phyloP scores from a whole-genome alignment of 1,140 invertebrate species.

The Drosophila obscura region DNA sequence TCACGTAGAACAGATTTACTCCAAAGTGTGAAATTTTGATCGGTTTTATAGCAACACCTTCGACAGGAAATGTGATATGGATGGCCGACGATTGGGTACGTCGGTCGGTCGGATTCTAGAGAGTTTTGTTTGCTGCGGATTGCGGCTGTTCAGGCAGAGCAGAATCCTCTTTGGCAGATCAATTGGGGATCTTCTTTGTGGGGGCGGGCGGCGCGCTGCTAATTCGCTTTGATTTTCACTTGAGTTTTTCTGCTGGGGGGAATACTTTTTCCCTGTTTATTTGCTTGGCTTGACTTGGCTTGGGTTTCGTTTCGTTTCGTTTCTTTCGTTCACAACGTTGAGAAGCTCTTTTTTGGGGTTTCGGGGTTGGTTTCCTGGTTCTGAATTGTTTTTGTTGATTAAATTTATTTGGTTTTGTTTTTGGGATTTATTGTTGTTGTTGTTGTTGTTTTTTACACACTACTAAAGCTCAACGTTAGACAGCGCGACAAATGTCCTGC shows the following conservation, averaged over 20 bases:
- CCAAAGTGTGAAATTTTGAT: constrained; percentile 84
- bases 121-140: not conserved
- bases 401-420: constrained; percentile 27
- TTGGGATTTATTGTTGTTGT: not conserved
- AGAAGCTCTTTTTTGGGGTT: constrained; percentile 79
- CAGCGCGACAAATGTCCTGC: constrained; percentile 64
- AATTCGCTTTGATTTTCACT: not conserved
- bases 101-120: constrained; percentile 31
- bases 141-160: constrained; percentile 4
- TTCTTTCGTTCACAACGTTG: constrained; percentile 66
- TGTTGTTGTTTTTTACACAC: constrained; percentile 51
- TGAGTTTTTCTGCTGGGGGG: not conserved
- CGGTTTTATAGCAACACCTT: constrained; percentile 81
- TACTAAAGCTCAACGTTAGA: constrained; percentile 77
- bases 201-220: no score
- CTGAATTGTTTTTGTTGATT: constrained; percentile 32
- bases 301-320: no score
- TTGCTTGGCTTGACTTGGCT: no score
- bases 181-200: no score
- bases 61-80: constrained; percentile 66
- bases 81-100: constrained; percentile 49
- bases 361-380: constrained; percentile 13
- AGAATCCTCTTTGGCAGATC: constrained; percentile 7
- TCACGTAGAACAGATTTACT: constrained; percentile 84
- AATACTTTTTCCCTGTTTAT: no score